Conservation (phyloP, 1,140 invertebrate genomes). For the Drosophila gunungcola region DNA sequence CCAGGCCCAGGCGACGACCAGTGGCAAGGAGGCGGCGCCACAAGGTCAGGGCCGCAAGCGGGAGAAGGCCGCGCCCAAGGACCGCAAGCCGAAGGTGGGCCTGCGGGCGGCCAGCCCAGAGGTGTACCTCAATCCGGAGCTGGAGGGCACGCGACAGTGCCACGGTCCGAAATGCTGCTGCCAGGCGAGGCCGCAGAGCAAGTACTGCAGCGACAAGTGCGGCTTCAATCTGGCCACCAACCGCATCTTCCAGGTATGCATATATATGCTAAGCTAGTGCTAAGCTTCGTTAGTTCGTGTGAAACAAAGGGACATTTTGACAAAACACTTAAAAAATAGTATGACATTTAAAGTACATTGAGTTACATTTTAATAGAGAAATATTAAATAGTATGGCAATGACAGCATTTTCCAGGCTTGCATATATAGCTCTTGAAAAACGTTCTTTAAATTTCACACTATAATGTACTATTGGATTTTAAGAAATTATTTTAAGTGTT, state of each 20-base stretch:
- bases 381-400: too few species aligned
- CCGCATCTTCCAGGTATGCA: conserved; percentile 89
- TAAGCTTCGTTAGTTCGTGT: too few species aligned
- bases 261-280: too few species aligned
- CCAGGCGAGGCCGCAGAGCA: conserved; percentile 92
- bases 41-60: conserved; percentile 42
- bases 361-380: too few species aligned
- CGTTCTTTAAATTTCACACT: too few species aligned
- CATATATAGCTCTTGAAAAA: too few species aligned
- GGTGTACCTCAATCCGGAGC: conserved; percentile 85
- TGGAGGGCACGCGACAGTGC: conserved; percentile 90
- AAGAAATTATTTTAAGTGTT: too few species aligned
- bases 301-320: too few species aligned
- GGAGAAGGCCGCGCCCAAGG: conserved; percentile 63
- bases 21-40: not conserved
- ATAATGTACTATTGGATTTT: too few species aligned
- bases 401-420: too few species aligned
- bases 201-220: conserved; percentile 98
- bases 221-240: conserved; percentile 95
- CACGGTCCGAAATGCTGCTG: conserved; percentile 95
- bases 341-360: too few species aligned
- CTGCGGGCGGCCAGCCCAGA: conserved; percentile 86
- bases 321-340: too few species aligned
- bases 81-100: conserved; percentile 79
- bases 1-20: conserved; percentile 37